A percentile compares a stretch with the other conserved stretches of the same genome.
phyloP scores from a whole-genome alignment of 2,797 vertebrate genomes.

The Notoglanidium macrostoma region DNA sequence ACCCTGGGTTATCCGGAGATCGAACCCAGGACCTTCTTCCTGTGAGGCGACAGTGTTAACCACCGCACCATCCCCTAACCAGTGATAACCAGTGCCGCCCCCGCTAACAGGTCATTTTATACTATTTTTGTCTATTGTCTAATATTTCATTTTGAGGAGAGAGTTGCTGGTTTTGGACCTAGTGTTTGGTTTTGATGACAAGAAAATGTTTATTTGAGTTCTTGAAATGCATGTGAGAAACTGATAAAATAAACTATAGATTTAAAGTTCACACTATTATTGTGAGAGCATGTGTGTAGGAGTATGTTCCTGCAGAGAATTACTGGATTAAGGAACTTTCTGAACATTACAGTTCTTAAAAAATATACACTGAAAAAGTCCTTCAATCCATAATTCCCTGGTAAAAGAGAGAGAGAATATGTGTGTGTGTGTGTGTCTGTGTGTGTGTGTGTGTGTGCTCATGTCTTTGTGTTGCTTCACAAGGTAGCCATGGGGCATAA shows the following conservation, averaged over 20 bases:
- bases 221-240: neutral
- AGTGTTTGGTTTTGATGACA: neutral
- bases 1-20: too few relatives aligned
- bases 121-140: neutral
- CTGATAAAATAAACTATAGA: neutral
- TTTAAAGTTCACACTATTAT: neutral
- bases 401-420: neutral
- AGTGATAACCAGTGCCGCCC: too few relatives aligned
- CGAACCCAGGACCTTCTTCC: too few relatives aligned
- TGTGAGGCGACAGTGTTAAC: too few relatives aligned
- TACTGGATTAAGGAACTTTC: constrained; percentile 65
- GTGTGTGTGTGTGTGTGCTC: constrained; percentile 45
- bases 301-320: constrained; percentile 26
- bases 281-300: neutral
- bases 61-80: too few relatives aligned
- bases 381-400: neutral
- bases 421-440: constrained; percentile 7
- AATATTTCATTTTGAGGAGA: neutral
- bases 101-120: neutral
- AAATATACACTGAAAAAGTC: neutral
- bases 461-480: constrained; percentile 43
- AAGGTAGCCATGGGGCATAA: constrained; percentile 62
- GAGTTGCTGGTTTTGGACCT: neutral
- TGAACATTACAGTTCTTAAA: constrained; percentile 62
- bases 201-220: neutral